These are phyloP conservation scores for Drosophila tsacasi DNA, from an alignment of 1,140 invertebrate genomes.

Conservation along the genomic window DNA sequence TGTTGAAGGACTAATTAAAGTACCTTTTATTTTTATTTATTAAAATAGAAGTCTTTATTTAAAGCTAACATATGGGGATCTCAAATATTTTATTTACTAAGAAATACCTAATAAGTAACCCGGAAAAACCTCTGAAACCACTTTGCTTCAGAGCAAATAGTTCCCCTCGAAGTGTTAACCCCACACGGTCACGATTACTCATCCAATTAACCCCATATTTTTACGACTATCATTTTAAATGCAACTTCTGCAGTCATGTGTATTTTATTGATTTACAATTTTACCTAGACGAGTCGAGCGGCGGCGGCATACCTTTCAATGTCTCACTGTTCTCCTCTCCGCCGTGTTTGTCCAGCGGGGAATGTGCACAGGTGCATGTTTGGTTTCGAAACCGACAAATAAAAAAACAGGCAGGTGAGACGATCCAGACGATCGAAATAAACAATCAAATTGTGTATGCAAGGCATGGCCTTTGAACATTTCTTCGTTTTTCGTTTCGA, in stretches of 20 bases:
- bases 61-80: neutral
- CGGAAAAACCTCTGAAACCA: neutral
- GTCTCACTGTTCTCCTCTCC: neutral
- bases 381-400: constrained; percentile 49
- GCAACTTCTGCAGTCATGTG: constrained; percentile 4
- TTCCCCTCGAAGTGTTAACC: neutral
- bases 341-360: constrained; percentile 32
- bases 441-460: constrained; percentile 73
- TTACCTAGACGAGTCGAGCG: constrained; percentile 13
- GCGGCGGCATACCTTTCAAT: constrained; percentile 8
- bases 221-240: neutral
- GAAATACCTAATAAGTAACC: neutral
- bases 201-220: constrained; percentile 27
- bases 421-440: constrained; percentile 50
- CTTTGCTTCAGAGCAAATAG: neutral
- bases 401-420: constrained; percentile 22
- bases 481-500: constrained; percentile 30
- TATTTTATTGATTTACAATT: constrained; percentile 35
- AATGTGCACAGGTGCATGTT: constrained; percentile 53
- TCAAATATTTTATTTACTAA: neutral
- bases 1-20: neutral
- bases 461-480: constrained; percentile 54
- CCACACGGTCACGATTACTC: constrained; percentile 1
- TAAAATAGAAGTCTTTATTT: neutral
- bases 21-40: neutral